Evolutionary conservation across 2,797 vertebrate genomes (phyloP).

Genomic region (Myotis planiceps): DNA sequence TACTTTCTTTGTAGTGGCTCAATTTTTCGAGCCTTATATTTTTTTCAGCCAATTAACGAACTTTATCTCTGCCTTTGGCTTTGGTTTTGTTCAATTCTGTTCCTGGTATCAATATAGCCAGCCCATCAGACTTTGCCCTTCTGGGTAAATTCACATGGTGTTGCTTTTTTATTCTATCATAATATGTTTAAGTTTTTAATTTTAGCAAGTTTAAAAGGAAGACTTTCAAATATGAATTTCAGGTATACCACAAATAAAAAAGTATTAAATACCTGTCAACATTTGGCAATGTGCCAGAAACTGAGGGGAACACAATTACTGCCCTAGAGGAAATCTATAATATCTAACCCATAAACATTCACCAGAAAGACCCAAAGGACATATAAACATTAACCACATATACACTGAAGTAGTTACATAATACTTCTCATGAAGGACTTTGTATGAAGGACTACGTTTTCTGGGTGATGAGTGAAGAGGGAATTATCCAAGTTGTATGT

Average conservation of each 20-base stretch:
- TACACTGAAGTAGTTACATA: conserved; percentile 26
- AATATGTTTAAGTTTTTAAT: conserved; percentile 19
- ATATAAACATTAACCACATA: conserved; percentile 56
- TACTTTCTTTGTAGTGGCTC: not conserved
- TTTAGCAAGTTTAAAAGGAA: conserved; percentile 33
- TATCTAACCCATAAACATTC: conserved; percentile 42
- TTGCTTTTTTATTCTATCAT: not conserved
- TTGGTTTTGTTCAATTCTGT: not conserved
- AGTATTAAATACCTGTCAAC: not conserved
- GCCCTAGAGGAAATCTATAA: conserved; percentile 46
- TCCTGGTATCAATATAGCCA: not conserved
- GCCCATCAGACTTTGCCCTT: not conserved
- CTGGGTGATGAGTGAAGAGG: conserved; percentile 18
- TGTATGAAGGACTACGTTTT: conserved; percentile 28
- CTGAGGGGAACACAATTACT: not conserved
- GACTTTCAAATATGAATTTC: conserved; percentile 38
- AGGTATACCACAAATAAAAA: not conserved
- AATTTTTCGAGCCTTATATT: not conserved
- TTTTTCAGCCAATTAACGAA: not conserved
- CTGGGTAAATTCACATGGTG: not conserved
- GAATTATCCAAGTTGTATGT: not conserved
- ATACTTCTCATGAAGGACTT: conserved; percentile 7
- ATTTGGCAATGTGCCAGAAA: conserved; percentile 37
- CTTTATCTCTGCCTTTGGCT: not conserved
- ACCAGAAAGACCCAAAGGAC: conserved; percentile 58